Base-by-base conservation (phyloP, 2,888 invertebrate species). In the Meghimatium bilineatum region DNA sequence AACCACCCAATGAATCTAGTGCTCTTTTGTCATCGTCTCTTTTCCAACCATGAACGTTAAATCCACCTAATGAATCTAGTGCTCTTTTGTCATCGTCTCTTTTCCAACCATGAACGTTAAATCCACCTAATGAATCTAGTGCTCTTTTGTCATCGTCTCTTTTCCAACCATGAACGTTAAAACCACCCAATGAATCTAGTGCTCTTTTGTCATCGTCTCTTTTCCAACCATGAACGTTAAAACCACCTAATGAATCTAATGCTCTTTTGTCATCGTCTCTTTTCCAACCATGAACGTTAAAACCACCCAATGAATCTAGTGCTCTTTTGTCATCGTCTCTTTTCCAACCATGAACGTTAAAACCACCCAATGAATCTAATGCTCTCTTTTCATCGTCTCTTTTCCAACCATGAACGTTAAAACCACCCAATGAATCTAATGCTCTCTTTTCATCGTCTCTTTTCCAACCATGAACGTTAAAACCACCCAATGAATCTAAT, bases 271-370 rank as follows among this genome's bases (percentile, higher is more conserved):
- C 63, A 36, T 74, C 77, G 23, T 75, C 77, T 29, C 82, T 44
- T 67, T 84, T 84, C 80, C 76, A 80, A 1, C 84, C 80, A 56
- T 84, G 84, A 32, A 84, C 84, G 1, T 84, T n/a, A 60, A 84
- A 84, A 14, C 80, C 80, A 44, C 84, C 84, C 29, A 84, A 32
- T 10, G 80, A 76, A 71, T 84, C 80, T 60, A 84, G 34, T 26
- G 79, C 34, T 71, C 80, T 75, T 80, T 84, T 84, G 10, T 74
- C 60, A 26, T 63, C 83, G 36, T 67, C 67, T 29, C 83, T n/a
- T 63, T 84, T 84, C 83, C 80, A 80, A 5, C 84, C 84, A 38
- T 84, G 84, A 1, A 84, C 84, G 6, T 84, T 44, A 72, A 80
- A 84, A 29, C 76, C 80, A 49, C 84, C 84, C 49, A 84, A 84